phyloP scores from a whole-genome alignment of 1,140 invertebrate genomes.

The Drosophila mayri region DNA sequence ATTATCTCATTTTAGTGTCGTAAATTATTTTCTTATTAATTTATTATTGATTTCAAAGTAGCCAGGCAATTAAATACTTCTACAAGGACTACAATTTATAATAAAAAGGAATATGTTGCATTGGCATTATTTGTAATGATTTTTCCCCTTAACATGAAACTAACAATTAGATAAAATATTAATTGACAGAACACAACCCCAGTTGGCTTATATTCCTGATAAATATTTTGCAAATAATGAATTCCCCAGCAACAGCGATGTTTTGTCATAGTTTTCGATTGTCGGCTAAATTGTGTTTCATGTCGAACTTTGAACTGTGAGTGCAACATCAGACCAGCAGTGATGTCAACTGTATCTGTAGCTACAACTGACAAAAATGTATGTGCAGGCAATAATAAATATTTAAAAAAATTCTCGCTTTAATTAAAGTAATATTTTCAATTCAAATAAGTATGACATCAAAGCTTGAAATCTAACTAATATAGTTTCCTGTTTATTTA shows the following conservation, averaged over 20 bases:
- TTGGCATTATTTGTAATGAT: background rate
- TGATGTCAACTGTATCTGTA: slow-evolving; percentile 5
- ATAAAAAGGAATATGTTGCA: background rate
- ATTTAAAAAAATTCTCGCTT: too few relatives aligned
- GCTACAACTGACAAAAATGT: background rate
- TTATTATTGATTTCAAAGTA: background rate
- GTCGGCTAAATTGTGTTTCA: slow-evolving; percentile 34
- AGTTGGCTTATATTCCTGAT: slow-evolving; percentile 35
- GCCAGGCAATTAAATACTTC: background rate
- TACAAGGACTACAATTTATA: background rate
- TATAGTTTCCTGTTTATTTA: background rate
- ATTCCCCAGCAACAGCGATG: slow-evolving; percentile 2
- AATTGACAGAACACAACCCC: slow-evolving; percentile 12
- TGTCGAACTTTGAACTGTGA: slow-evolving; percentile 34
- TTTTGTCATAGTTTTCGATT: slow-evolving; percentile 20
- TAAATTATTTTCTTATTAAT: slow-evolving; percentile 1
- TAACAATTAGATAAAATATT: background rate
- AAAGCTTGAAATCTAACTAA: background rate
- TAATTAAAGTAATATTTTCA: background rate
- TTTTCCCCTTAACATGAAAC: background rate
- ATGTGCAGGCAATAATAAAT: background rate
- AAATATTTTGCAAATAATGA: slow-evolving; percentile 32
- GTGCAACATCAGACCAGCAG: slow-evolving; percentile 17
- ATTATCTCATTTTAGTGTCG: background rate
- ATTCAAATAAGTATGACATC: background rate